A percentile compares a stretch with the other conserved stretches of the same genome.
phyloP scores from a whole-genome alignment of 2,797 vertebrate species.

The Pangasius krempfi region DNA sequence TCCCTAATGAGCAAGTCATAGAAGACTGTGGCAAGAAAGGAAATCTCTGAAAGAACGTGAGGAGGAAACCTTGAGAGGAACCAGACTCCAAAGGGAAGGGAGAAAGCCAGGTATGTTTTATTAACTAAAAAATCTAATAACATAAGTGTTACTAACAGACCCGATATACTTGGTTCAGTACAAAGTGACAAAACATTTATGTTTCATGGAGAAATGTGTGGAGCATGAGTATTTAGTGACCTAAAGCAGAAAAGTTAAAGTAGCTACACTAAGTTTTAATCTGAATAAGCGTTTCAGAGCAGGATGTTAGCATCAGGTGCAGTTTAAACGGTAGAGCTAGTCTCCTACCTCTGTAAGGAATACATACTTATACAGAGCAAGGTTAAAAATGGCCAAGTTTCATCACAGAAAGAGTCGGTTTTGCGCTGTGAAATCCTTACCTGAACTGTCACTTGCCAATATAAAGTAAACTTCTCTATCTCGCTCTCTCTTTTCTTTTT shows the following conservation, averaged over 20 bases:
- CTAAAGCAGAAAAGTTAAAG: not conserved
- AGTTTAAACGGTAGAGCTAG: no score
- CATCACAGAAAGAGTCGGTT: not conserved
- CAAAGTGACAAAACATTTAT: not conserved
- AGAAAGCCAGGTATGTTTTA: not conserved
- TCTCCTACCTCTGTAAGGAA: not conserved
- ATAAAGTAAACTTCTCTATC: not conserved
- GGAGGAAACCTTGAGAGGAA: not conserved
- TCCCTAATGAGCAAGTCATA: not conserved
- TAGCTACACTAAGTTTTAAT: not conserved
- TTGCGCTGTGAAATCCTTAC: constrained; percentile 13
- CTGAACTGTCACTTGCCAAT: not conserved
- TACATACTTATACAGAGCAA: no score
- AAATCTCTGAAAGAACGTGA: not conserved
- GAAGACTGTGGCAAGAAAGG: not conserved
- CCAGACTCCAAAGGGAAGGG: not conserved
- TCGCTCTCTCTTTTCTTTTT: not conserved
- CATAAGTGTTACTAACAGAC: not conserved
- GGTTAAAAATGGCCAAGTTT: not conserved
- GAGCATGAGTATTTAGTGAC: not conserved
- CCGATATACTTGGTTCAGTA: not conserved
- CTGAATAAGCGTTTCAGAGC: not conserved
- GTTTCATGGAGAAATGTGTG: no score
- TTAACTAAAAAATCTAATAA: no score
- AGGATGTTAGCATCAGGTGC: not conserved